Conservation (phyloP, 2,888 invertebrate genomes). For the Tolmerus cingulatus region DNA sequence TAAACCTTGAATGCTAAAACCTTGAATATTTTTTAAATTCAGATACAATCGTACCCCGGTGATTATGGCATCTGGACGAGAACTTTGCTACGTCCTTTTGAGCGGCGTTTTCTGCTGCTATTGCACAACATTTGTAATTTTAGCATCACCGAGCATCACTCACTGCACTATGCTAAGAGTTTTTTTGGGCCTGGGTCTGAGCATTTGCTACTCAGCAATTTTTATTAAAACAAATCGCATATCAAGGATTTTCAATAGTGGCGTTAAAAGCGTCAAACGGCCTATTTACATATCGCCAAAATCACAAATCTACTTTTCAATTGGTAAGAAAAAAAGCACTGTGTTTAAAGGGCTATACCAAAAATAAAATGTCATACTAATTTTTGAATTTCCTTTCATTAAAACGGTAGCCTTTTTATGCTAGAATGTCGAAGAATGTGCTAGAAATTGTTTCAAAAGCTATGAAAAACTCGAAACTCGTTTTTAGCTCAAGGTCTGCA, state of each 20-base stretch:
- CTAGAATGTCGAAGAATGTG: no score
- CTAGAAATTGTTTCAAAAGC: no score
- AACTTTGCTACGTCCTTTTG: constrained; percentile 79
- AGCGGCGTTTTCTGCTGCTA: constrained; percentile 75
- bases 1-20: no score
- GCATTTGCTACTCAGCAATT: constrained; percentile 78
- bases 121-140: constrained; percentile 74
- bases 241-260: constrained; percentile 76
- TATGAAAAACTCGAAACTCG: no score
- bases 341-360: neutral
- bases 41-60: constrained; percentile 70
- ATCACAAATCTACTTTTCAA: constrained; percentile 77
- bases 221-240: constrained; percentile 80
- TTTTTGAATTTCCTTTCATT: no score
- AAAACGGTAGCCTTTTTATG: no score
- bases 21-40: neutral
- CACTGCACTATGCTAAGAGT: constrained; percentile 73
- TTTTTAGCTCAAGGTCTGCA: no score
- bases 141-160: constrained; percentile 71
- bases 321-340: constrained; percentile 63
- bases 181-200: constrained; percentile 76
- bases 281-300: constrained; percentile 79
- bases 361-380: no score
- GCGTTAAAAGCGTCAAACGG: constrained; percentile 74
- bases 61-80: constrained; percentile 80